phyloP scores from a whole-genome alignment of 2,797 vertebrate genomes.

The Spatula versicolor region DNA sequence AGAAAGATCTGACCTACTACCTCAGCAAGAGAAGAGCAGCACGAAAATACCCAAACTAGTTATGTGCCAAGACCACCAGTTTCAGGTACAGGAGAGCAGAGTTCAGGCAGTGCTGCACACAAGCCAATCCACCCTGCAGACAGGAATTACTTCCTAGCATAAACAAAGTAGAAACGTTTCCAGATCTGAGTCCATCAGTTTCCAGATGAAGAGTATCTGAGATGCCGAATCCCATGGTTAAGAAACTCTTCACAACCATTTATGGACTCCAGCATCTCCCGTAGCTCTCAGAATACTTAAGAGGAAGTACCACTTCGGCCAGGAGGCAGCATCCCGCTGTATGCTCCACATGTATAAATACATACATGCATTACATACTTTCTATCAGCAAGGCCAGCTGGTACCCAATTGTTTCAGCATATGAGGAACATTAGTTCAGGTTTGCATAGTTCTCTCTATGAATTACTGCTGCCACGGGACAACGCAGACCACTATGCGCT shows the following conservation, averaged over 20 bases:
- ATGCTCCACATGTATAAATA: not conserved
- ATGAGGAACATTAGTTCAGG: not conserved
- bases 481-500: not conserved
- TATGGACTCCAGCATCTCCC: not conserved
- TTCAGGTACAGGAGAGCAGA: not conserved
- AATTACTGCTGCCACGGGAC: not conserved
- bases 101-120: not conserved
- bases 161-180: not conserved
- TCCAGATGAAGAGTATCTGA: not conserved
- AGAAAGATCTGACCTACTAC: not conserved
- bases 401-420: not conserved
- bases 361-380: not conserved
- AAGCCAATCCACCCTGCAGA: not conserved
- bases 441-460: conserved; percentile 5
- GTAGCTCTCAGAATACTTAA: not conserved
- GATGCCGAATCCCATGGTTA: not conserved
- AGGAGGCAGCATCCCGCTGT: not conserved
- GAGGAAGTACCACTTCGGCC: not conserved
- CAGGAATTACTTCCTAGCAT: not conserved
- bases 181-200: not conserved
- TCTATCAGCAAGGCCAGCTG: not conserved
- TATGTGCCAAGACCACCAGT: not conserved
- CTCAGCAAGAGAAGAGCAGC: not conserved
- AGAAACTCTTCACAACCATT: not conserved
- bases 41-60: not conserved